Evolutionary conservation across 2,113 vertebrate genomes (phyloP).

Genomic region (Clarias macrocephalus): DNA sequence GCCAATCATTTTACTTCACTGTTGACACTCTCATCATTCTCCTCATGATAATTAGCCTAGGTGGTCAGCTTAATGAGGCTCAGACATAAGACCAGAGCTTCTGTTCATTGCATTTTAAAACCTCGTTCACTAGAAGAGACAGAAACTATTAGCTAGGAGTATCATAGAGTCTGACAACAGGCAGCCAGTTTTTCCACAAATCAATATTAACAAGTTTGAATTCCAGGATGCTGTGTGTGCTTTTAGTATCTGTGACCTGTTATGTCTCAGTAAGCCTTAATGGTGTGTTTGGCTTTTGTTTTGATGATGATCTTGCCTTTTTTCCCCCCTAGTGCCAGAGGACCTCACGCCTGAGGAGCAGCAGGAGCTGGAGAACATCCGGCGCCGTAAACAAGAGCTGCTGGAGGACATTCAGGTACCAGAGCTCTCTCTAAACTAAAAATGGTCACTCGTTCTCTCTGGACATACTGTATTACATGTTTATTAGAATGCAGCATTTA

Average conservation of each 20-base stretch:
- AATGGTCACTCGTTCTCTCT: too few relatives aligned
- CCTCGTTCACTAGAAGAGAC: not conserved
- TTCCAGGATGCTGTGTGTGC: not conserved
- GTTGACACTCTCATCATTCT: not conserved
- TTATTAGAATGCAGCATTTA: not conserved
- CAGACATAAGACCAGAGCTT: not conserved
- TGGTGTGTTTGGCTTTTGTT: not conserved
- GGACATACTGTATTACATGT: not conserved
- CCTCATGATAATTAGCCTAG: not conserved
- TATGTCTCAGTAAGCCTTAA: not conserved
- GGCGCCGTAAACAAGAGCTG: conserved; percentile 93
- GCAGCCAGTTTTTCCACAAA: not conserved
- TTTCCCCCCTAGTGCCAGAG: conserved; percentile 79
- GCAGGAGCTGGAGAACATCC: conserved; percentile 94
- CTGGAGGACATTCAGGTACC: conserved; percentile 95
- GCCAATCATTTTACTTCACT: not conserved
- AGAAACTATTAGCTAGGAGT: not conserved
- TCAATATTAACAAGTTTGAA: not conserved
- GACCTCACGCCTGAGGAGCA: conserved; percentile 94
- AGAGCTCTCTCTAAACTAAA: not conserved
- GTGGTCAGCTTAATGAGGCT: not conserved
- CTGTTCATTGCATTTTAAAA: not conserved
- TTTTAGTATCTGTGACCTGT: not conserved
- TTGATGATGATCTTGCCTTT: not conserved
- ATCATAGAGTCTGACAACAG: not conserved